Conservation (phyloP, 2,113 vertebrate genomes). For the Heterotilapia buettikoferi region DNA sequence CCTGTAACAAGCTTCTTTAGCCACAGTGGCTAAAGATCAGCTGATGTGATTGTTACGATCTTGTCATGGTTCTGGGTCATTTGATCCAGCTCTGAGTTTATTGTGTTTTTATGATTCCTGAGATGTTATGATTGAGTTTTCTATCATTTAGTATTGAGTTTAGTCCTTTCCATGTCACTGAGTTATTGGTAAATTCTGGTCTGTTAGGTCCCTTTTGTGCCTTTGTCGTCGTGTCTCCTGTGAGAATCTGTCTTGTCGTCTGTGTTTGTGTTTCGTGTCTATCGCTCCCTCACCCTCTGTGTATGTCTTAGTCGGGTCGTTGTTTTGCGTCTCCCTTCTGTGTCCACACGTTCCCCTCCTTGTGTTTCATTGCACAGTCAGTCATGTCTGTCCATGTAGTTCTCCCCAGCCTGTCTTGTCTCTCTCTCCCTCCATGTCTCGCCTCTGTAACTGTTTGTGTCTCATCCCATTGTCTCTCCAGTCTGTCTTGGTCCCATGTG, state of each 20-base stretch:
- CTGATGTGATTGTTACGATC: background rate
- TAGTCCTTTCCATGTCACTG: rapidly evolving
- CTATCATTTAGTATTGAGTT: rapidly evolving
- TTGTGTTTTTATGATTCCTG: background rate
- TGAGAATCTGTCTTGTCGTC: background rate
- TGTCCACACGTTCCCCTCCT: background rate
- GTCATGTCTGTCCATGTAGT: background rate
- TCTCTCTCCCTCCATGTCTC: background rate
- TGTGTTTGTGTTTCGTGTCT: background rate
- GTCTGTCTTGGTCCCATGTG: rapidly evolving
- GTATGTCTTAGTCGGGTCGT: background rate
- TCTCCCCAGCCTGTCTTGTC: background rate
- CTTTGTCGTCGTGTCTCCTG: rapidly evolving
- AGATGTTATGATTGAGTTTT: rapidly evolving
- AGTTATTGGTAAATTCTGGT: background rate
- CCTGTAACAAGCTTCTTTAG: background rate
- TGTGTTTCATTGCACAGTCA: background rate
- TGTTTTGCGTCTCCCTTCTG: background rate
- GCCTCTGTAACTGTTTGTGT: background rate
- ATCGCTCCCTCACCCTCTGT: background rate
- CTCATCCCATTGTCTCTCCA: rapidly evolving
- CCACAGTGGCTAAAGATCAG: background rate
- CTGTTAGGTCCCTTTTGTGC: rapidly evolving
- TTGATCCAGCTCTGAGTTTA: rapidly evolving
- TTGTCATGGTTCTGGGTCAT: background rate